These are phyloP conservation scores for Rhinogobio ventralis DNA, from an alignment of 2,797 vertebrate species.

Conservation along the genomic window DNA sequence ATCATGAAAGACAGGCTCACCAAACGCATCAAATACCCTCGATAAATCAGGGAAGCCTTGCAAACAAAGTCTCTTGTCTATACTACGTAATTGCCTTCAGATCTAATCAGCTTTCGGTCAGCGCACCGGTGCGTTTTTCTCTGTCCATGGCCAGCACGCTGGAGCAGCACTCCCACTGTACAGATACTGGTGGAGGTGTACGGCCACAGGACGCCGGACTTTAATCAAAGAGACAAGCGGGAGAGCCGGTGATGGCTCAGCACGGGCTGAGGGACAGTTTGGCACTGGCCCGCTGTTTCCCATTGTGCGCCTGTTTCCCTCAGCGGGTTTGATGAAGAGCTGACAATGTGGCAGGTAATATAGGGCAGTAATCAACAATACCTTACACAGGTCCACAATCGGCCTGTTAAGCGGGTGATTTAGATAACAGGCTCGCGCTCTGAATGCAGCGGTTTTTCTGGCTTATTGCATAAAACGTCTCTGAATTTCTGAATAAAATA, in stretches of 20 bases:
- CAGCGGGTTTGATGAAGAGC: constrained; percentile 32
- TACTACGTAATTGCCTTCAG: constrained; percentile 47
- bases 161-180: not conserved
- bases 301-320: constrained; percentile 23
- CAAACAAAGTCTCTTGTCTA: constrained; percentile 35
- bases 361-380: constrained; percentile 53
- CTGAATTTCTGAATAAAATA: not conserved
- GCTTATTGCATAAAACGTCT: not conserved
- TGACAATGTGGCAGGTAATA: constrained; percentile 53
- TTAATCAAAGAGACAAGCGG: constrained; percentile 51
- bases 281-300: constrained; percentile 18
- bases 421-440: not conserved
- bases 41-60: constrained; percentile 26
- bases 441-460: not conserved
- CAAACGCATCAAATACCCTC: constrained; percentile 46
- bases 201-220: constrained; percentile 3
- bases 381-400: constrained; percentile 30
- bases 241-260: constrained; percentile 20
- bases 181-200: constrained; percentile 14
- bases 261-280: constrained; percentile 5
- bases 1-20: constrained; percentile 53
- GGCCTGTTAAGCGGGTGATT: constrained; percentile 11
- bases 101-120: constrained; percentile 49
- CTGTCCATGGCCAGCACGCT: not conserved
- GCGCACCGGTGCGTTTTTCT: not conserved